Evolutionary conservation across 2,113 vertebrate genomes (phyloP).

Genomic region (Progne subis): DNA sequence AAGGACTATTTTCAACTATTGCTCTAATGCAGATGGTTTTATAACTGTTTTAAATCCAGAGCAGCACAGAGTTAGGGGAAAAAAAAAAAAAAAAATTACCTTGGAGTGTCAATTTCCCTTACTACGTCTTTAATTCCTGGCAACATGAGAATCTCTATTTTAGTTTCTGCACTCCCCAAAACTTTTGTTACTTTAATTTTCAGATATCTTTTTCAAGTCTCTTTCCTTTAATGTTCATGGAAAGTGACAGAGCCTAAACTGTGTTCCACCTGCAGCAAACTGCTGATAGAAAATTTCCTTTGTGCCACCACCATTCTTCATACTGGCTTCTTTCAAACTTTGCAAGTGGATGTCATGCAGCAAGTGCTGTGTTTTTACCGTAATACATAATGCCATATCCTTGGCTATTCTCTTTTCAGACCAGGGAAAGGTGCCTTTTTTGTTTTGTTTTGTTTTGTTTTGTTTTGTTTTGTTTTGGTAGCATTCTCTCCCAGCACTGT

Average conservation of each 20-base stretch:
- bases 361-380: background rate
- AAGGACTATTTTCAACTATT: background rate
- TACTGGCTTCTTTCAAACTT: background rate
- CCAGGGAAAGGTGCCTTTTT: slow-evolving; percentile 46
- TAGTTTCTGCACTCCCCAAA: background rate
- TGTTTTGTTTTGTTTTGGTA: background rate
- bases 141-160: background rate
- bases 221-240: background rate
- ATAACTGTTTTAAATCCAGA: background rate
- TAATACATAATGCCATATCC: background rate
- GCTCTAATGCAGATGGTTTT: background rate
- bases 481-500: slow-evolving; percentile 79
- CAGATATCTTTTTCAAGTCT: background rate
- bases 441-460: too few relatives aligned
- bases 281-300: background rate
- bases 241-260: background rate
- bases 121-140: background rate
- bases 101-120: background rate
- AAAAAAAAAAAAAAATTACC: background rate
- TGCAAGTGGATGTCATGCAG: background rate
- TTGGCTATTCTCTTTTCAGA: slow-evolving; percentile 65
- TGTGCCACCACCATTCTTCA: background rate
- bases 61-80: background rate
- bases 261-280: background rate
- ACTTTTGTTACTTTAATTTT: background rate